Base-by-base conservation (phyloP, 1,140 invertebrate genomes). In the Lithobius niger region DNA sequence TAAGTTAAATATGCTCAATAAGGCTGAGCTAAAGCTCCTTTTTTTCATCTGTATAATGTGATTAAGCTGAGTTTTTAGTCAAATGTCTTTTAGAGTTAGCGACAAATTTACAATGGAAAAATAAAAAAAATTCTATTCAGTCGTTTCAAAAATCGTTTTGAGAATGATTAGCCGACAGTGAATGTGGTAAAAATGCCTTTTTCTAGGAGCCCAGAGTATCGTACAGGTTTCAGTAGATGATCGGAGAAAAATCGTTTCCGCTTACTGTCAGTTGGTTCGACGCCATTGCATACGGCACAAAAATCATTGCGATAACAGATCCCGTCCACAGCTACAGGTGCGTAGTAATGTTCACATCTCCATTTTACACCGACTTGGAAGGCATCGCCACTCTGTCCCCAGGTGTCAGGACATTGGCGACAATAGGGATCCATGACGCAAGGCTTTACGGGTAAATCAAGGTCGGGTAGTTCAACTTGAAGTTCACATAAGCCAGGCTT, bases 171-270 rank as follows among this genome's bases (percentile, higher is more conserved):
- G 6, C 44, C 44, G 22, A 47, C 19, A 19, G 44, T 47, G 22
- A 47, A 47, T 10, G 44, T 47, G 22, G 44, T 47, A 19, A 47
- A 47, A 47, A n/a, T n/a, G n/a, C n/a, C n/a, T n/a, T n/a, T n/a
- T n/a, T n/a, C n/a, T 21, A 10, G 15, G 15, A 10, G 15, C 19
- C 15, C 15, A 10, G 15, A 10, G 10, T 10, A 10, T 21, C 22
- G 15, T 13, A 10, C 6, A 15, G 22, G 4, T 21, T 15, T 15
- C 44, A 10, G 6, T 21, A 10, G 6, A 19, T 6, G 10, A 10
- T 19, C 44, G 15, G 19, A 47, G 6, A 18, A 47, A 10, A 22
- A 15, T 19, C 19, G 15, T 21, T 10, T 18, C 10, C 22, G 15
- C 19, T 47, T 47, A 15, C 13, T 10, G 22, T 47, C 44, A 22